Conservation (phyloP, 2,888 invertebrate species). For the Rotaria socialis region DNA sequence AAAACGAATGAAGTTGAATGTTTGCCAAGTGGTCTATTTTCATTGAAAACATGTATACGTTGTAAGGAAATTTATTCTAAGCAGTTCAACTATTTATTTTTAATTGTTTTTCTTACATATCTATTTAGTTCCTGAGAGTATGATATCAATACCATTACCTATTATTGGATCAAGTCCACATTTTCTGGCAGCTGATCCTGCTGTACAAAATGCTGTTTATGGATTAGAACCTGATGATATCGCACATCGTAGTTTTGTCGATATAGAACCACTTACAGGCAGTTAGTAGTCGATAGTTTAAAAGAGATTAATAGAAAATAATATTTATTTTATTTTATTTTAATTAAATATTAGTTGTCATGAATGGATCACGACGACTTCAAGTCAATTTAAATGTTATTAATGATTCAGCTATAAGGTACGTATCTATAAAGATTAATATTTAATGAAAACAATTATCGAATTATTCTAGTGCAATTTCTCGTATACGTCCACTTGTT, state of each 20-base stretch:
- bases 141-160: conserved; percentile 50
- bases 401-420: conserved; percentile 37
- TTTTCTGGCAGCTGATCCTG: conserved; percentile 52
- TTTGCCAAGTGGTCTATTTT: conserved; percentile 53
- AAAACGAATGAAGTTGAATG: conserved; percentile 34
- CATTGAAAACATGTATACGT: conserved; percentile 50
- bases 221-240: conserved; percentile 36
- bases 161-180: conserved; percentile 54
- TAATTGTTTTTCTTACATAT: neutral
- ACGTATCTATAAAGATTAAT: neutral
- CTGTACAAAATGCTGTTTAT: conserved; percentile 40
- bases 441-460: neutral
- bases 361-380: conserved; percentile 43
- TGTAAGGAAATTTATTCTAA: conserved; percentile 50
- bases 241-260: conserved; percentile 34
- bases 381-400: conserved; percentile 42
- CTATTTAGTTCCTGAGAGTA: neutral
- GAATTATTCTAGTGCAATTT: conserved; percentile 25
- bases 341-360: neutral
- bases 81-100: too few relatives aligned
- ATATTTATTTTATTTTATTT: neutral
- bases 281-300: neutral
- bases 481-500: conserved; percentile 40
- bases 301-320: neutral
- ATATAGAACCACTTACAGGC: conserved; percentile 42